These are phyloP conservation scores for Ptyas mucosa DNA, from an alignment of 2,113 vertebrate species.

Conservation along the genomic window DNA sequence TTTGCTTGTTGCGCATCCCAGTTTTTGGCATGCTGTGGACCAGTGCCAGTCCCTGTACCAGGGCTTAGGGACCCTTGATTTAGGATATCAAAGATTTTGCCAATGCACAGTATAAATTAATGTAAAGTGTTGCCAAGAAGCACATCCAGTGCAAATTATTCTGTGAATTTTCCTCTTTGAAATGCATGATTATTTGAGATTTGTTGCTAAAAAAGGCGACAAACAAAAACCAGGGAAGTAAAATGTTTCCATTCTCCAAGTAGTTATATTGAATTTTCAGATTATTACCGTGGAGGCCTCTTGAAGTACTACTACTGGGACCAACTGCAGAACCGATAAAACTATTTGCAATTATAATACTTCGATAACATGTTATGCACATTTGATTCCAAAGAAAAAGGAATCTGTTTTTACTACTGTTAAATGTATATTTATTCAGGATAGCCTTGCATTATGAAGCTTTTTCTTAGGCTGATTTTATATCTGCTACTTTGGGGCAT, in stretches of 20 bases:
- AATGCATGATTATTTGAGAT: not conserved
- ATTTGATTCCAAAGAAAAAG: not conserved
- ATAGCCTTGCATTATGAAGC: not conserved
- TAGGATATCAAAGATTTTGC: not conserved
- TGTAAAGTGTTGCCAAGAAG: not conserved
- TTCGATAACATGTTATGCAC: not conserved
- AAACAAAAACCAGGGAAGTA: not conserved
- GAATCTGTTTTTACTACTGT: not conserved
- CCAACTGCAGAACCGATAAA: not conserved
- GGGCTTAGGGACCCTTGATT: no score
- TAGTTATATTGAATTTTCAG: not conserved
- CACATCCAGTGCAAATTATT: not conserved
- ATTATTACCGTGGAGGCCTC: rapidly evolving
- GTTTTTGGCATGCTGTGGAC: no score
- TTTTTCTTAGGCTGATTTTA: not conserved
- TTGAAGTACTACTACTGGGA: rapidly evolving
- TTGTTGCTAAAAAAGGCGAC: not conserved
- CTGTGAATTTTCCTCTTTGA: not conserved
- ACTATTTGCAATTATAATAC: not conserved
- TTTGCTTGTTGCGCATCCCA: no score
- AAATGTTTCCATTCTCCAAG: not conserved
- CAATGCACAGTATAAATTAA: rapidly evolving
- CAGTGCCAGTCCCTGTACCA: no score
- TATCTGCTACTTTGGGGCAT: not conserved
- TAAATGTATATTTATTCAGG: not conserved